phyloP scores from a whole-genome alignment of 2,113 vertebrate species.

The Uropsilus gracilis region DNA sequence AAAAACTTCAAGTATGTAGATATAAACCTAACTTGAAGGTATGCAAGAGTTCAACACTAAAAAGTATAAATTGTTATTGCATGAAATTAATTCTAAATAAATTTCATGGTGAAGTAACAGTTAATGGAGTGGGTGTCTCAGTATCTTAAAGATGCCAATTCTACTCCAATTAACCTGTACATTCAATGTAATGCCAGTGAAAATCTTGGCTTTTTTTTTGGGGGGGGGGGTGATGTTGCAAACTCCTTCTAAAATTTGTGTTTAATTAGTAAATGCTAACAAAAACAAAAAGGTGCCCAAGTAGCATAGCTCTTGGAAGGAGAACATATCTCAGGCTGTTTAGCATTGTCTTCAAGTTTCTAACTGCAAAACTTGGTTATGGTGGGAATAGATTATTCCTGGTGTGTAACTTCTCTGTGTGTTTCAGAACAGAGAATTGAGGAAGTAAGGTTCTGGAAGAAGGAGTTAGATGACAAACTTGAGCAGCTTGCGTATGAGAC shows the following conservation, averaged over 20 bases:
- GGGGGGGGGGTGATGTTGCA: not conserved
- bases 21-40: not conserved
- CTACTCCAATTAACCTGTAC: not conserved
- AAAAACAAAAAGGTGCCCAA: not conserved
- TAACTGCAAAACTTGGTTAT: not conserved
- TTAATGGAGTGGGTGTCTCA: not conserved
- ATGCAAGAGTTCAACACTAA: not conserved
- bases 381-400: fast-evolving
- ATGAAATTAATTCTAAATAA: not conserved
- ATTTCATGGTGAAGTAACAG: not conserved
- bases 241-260: conserved; percentile 24
- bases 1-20: not conserved
- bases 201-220: not conserved
- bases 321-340: not conserved
- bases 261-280: not conserved
- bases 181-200: not conserved
- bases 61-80: not conserved
- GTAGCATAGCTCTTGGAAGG: not conserved
- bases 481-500: conserved; percentile 89
- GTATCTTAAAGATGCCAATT: not conserved
- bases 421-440: conserved; percentile 90
- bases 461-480: conserved; percentile 91
- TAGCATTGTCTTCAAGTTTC: not conserved
- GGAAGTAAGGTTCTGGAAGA: conserved; percentile 93
- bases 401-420: not conserved